Conservation (phyloP, 1,140 invertebrate genomes). For the Meloidogyne floridensis region DNA sequence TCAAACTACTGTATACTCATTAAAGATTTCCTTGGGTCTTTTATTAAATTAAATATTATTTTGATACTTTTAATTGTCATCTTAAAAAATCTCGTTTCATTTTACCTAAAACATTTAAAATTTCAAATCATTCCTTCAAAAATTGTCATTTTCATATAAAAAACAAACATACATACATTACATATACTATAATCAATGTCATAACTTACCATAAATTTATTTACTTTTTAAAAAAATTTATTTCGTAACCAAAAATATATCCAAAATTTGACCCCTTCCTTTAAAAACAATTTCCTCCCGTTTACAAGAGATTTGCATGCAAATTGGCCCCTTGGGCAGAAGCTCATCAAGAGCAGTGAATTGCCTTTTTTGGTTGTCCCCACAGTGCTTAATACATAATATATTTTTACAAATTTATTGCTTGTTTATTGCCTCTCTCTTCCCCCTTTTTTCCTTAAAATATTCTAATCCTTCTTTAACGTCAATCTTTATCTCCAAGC, state of each 20-base stretch:
- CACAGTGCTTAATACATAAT: slow-evolving; percentile 1
- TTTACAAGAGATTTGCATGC: not conserved
- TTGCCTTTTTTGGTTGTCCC: not conserved
- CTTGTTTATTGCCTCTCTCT: not conserved
- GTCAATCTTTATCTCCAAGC: not conserved
- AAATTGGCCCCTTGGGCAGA: slow-evolving; percentile 2
- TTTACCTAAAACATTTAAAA: too few relatives aligned
- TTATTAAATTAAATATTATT: too few relatives aligned
- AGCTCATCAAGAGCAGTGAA: not conserved
- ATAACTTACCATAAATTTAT: not conserved
- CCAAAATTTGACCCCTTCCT: not conserved
- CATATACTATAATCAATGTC: not conserved
- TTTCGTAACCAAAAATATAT: not conserved
- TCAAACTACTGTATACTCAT: too few relatives aligned
- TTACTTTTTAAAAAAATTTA: not conserved
- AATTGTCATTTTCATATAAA: too few relatives aligned
- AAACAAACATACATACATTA: too few relatives aligned
- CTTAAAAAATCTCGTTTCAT: too few relatives aligned
- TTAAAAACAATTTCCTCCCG: not conserved
- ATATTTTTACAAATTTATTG: not conserved
- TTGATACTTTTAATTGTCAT: too few relatives aligned
- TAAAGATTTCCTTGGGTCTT: too few relatives aligned
- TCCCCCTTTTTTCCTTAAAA: not conserved
- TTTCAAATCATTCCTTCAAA: too few relatives aligned
- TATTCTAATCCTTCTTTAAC: not conserved